Evolutionary conservation across 2,888 invertebrate genomes (phyloP), one percentile per base, ranked within the genome.

Genomic region (Netelia virgata): DNA sequence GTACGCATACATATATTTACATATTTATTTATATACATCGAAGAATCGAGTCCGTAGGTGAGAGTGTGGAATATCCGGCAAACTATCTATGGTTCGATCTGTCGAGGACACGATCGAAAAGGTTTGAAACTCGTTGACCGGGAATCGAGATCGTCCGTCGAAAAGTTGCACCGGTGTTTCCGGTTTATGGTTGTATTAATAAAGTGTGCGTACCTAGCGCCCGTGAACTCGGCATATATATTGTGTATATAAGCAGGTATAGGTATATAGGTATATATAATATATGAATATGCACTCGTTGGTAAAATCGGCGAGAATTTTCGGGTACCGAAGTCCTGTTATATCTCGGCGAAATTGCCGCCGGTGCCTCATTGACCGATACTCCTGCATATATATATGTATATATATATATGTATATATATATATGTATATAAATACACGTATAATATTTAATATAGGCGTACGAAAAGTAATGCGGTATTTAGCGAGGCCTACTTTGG

Each of bases 401-500:
- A n/a, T n/a, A n/a, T 36, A 10, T 28, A 41, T 55, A 9, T 41
- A 63, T 63, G 23, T 41, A 63, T 61, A n/a, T 53, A 61, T 43
- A 63, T 61, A 23, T 1, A 47, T 50, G 61, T 53, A 61, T 50
- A 18, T 82, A 6, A 57, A 47, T 47, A 14, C 3, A 50, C 50
- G 14, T 18, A 61, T 63, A 59, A 66, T 69, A 64, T 79, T 74
- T 74, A 55, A 74, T 69, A 68, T 18, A 18, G 50, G 53, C 41
- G 55, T 36, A 64, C 75, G 73, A 59, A 68, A 80, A 83, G 81
- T 73, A 76, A 76, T 68, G 76, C 53, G 66, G 76, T 81, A 63
- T 81, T 84, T 81, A 84, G 61, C 81, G 69, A 81, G 81, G 63
- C 85, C 85, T 84, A 84, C 83, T 82, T 84, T 80, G 28, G 83